These are phyloP conservation scores for Chydorus sphaericus DNA, from an alignment of 2,888 invertebrate genomes.

Conservation along the genomic window DNA sequence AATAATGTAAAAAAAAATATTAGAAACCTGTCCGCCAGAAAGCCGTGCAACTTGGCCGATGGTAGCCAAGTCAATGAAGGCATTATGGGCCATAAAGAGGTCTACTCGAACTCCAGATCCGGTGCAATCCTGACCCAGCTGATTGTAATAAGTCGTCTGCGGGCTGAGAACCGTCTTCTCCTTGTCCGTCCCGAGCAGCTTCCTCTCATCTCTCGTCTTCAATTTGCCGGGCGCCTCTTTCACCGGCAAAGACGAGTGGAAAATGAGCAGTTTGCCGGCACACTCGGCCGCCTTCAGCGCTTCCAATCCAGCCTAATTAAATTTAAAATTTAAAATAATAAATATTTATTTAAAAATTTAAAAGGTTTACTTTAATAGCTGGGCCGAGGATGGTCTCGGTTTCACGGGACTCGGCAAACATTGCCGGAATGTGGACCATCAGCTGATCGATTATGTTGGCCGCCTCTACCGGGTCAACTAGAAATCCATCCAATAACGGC, in stretches of 20 bases:
- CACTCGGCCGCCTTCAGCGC: slow-evolving; percentile 88
- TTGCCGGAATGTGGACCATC: slow-evolving; percentile 76
- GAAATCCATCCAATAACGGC: slow-evolving; percentile 84
- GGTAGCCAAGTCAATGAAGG: slow-evolving; percentile 90
- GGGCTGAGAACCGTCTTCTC: slow-evolving; percentile 68
- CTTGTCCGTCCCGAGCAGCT: slow-evolving; percentile 90
- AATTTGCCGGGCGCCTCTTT: slow-evolving; percentile 90
- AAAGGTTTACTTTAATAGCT: slow-evolving; percentile 89
- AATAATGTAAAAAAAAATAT: too few relatives aligned
- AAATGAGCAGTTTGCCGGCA: slow-evolving; percentile 82
- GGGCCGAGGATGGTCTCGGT: slow-evolving; percentile 91
- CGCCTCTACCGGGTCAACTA: slow-evolving; percentile 71
- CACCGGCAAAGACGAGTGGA: slow-evolving; percentile 85
- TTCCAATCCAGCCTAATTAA: slow-evolving; percentile 94
- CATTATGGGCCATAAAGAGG: slow-evolving; percentile 87
- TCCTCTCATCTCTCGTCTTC: slow-evolving; percentile 87
- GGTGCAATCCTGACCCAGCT: slow-evolving; percentile 86
- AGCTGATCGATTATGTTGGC: slow-evolving; percentile 68
- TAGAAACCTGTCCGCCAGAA: slow-evolving; percentile 88
- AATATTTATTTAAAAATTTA: too few relatives aligned
- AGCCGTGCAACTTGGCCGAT: slow-evolving; percentile 80
- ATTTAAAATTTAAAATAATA: too few relatives aligned
- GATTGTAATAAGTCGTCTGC: slow-evolving; percentile 79
- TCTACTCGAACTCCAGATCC: slow-evolving; percentile 86
- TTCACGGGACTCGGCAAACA: slow-evolving; percentile 85